Base-by-base conservation (phyloP, 2,113 vertebrate species). In the Vimba vimba region DNA sequence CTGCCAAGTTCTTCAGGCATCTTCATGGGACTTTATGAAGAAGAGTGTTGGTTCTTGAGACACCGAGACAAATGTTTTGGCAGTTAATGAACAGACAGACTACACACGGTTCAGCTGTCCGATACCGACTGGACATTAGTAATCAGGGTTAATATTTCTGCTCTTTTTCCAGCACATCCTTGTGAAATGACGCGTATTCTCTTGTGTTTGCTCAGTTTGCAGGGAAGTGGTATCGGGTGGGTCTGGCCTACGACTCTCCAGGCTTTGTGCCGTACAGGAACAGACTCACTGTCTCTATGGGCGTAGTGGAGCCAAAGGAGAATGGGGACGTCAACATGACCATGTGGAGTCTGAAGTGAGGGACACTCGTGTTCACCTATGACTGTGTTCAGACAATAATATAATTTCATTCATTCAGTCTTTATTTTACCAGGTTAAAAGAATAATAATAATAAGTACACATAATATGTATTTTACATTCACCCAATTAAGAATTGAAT, bases 171-270 rank as follows among this genome's bases (percentile, higher is more conserved):
- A 21, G 3, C 7, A 33, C 7, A 17, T 68, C 66, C 66, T 36
- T 69, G 66, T 68, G 30, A 36, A 10, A 19, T 39, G 19, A 4
- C 12, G 33, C 17, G 21, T 39, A 23, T 36, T n/a, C 0, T 59
- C 8, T 45, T 39, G 68, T 86, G 60, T 88, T 76, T 92, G 88
- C 89, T 66, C 15, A 95, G 95, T 95, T 96, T 91, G 85, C 91
- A 92, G 94, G 95, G 8, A 93, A 60, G 43, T 96, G 95, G 94
- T 95, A 92, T 88, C 91, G 94, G 1, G 88, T 96, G 39, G 94
- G 94, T 12, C 76, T 95, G 86, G 94, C 94, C 75, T 95, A 95
- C 4, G 93, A 95, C 76, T 91, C 94, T 6, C 89, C 89, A 1
- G 19, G 76, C 15, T 95, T 96, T 60, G 43, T 27, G 57, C 91